Base-by-base conservation (phyloP, 2,113 vertebrate genomes). In the Mobula hypostoma region DNA sequence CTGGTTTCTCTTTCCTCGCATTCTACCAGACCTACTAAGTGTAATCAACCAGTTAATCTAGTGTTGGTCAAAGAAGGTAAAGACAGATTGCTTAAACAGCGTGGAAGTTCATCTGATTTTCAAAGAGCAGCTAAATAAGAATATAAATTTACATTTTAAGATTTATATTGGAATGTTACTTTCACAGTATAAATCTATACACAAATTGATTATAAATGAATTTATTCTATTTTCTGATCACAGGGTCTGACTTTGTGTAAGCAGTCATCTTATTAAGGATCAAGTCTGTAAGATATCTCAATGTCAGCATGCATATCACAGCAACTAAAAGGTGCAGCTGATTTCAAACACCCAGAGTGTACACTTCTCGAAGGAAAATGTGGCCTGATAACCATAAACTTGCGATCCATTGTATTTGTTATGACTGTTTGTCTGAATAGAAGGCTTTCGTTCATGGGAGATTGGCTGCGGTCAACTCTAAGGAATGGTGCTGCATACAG, bases 401-500 rank as follows among this genome's bases (percentile, higher is more conserved):
- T 74, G 68, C 68, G 74, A 68, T 76, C 68, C 29, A 90, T 93
- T 93, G 48, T 93, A 93, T 93, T 74, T 93, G 91, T 92, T 92
- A 92, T 72, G 90, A 92, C 90, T 72, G 90, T 93, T 93, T 74
- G 70, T 93, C 70, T 93, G 68, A 74, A 72, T 56, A 93, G 68
- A 93, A 93, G 48, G 70, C 48, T 93, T 36, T 93, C 70, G 74
- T 93, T 93, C 91, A 48, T 74, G 91, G 91, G 91, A 93, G 68
- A 76, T 32, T 74, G 70, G 91, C 36, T 56, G 21, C 70, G 24
- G 36, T 48, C 91, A 93, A 48, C 40, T 93, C 27, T 56, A 56
- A 74, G 91, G 68, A 92, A 93, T 56, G 48, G 91, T 96, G 96
- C 96, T 97, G 96, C 97, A 97, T 96, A 97, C 95, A 96, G 97